Base-by-base conservation (phyloP, 2,888 invertebrate genomes). In the Eurytoma adleriae region DNA sequence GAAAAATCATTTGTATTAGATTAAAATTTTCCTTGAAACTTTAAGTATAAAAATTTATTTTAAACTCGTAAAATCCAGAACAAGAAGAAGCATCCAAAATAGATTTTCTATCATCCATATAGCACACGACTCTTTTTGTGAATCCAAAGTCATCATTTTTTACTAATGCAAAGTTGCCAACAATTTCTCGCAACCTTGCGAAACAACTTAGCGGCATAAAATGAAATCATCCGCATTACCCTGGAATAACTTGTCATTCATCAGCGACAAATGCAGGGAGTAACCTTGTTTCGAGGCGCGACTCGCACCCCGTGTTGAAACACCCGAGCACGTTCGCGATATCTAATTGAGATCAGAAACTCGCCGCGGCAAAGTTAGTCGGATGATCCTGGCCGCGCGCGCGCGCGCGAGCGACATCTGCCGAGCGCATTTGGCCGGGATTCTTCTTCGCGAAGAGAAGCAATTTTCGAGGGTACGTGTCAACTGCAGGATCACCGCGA, bases 401-500 rank as follows among this genome's bases (percentile, higher is more conserved):
- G 18, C n/a, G 40, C 20, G 13, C 48, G 52, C 13, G 16, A 54
- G 18, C n/a, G 40, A 30, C 18, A 57, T 18, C 54, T 20, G 30
- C 54, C 56, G 18, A 16, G 54, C 12, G 18, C n/a, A 12, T 56
- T 54, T 12, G 27, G 56, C 50, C 7, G 50, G 24, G 13, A 76
- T 76, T 74, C 74, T 77, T 71, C 48, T 69, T 30, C 73, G 52
- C 48, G 67, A 18, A 40, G 73, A 54, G 59, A 69, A 59, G 74
- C 69, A 70, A 79, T 70, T 79, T 79, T 79, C 74, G 74, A 62
- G 61, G 64, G 40, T 5, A 56, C 50, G 57, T 52, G 64, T 68
- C 74, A 62, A 20, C 24, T 66, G 7, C 72, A 72, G 61, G 61
- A 50, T 30, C 50, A 1, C 10, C n/a, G 20, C 3, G 24, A 13